Evolutionary conservation across 2,888 invertebrate species (phyloP).

Genomic region (Harmothoe impar): DNA sequence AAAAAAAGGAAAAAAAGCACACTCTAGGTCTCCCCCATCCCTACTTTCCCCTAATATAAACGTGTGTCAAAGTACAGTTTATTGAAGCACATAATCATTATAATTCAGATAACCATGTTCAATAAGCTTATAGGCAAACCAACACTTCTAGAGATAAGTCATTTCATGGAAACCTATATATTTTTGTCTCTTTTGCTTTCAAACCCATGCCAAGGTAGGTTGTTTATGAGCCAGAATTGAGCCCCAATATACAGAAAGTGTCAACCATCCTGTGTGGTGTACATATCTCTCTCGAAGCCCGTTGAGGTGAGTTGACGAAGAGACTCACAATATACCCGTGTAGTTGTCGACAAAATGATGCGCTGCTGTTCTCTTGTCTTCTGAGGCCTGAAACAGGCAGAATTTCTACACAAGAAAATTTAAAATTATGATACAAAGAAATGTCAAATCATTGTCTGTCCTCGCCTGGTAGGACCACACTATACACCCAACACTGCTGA

Average conservation of each 20-base stretch:
- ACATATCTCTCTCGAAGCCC: constrained; percentile 47
- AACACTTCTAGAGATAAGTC: constrained; percentile 41
- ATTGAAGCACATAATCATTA: constrained; percentile 52
- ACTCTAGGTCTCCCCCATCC: neutral
- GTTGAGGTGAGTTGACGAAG: constrained; percentile 47
- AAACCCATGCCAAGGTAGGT: constrained; percentile 62
- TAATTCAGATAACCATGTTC: constrained; percentile 47
- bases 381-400: neutral
- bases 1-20: neutral
- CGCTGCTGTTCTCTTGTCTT: neutral
- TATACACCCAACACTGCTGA: constrained; percentile 42
- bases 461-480: constrained; percentile 8
- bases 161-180: constrained; percentile 61
- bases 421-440: neutral
- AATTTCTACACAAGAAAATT: constrained; percentile 37
- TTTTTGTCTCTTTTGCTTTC: constrained; percentile 63
- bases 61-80: constrained; percentile 38
- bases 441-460: constrained; percentile 17
- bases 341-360: neutral
- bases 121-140: constrained; percentile 28
- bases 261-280: constrained; percentile 54
- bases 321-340: neutral
- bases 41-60: neutral
- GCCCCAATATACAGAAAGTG: constrained; percentile 58
- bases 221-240: constrained; percentile 60